phyloP scores from a whole-genome alignment of 2,113 vertebrate genomes.

The Carassius carassius region DNA sequence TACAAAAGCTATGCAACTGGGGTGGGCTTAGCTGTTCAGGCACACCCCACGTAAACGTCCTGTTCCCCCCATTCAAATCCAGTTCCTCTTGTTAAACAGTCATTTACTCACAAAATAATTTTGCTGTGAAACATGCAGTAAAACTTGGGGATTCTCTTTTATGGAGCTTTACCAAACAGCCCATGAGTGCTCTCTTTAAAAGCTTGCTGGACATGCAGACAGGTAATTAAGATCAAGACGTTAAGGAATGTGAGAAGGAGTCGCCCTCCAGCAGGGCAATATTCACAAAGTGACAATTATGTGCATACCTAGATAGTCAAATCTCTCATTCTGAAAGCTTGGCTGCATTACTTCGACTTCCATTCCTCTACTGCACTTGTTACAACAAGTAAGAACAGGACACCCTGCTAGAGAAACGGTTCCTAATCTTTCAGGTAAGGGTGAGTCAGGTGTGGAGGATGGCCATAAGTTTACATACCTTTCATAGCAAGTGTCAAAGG shows the following conservation, averaged over 20 bases:
- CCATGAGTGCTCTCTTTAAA: conserved; percentile 27
- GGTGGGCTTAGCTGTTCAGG: conserved; percentile 38
- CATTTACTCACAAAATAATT: conserved; percentile 43
- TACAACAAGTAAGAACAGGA: conserved; percentile 56
- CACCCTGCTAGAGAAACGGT: conserved; percentile 29
- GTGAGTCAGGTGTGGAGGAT: conserved; percentile 35
- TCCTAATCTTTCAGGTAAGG: conserved; percentile 17
- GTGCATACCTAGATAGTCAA: conserved; percentile 59
- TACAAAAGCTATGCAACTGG: not conserved
- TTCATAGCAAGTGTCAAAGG: conserved; percentile 33
- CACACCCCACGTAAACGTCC: conserved; percentile 19
- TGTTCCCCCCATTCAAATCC: conserved; percentile 36
- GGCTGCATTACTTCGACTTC: conserved; percentile 35
- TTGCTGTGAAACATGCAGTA: conserved; percentile 18
- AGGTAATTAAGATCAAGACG: conserved; percentile 53
- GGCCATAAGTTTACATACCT: conserved; percentile 45
- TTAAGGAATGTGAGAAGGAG: conserved; percentile 51
- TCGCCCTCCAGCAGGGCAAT: conserved; percentile 53
- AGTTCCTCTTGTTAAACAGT: conserved; percentile 54
- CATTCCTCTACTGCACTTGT: conserved; percentile 45
- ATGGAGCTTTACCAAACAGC: not conserved
- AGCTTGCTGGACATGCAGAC: conserved; percentile 46
- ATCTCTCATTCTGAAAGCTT: conserved; percentile 42
- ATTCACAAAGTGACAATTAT: conserved; percentile 57
- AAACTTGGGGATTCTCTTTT: conserved; percentile 20